phyloP scores from a whole-genome alignment of 2,113 vertebrate species.

The Morphnarchus princeps region DNA sequence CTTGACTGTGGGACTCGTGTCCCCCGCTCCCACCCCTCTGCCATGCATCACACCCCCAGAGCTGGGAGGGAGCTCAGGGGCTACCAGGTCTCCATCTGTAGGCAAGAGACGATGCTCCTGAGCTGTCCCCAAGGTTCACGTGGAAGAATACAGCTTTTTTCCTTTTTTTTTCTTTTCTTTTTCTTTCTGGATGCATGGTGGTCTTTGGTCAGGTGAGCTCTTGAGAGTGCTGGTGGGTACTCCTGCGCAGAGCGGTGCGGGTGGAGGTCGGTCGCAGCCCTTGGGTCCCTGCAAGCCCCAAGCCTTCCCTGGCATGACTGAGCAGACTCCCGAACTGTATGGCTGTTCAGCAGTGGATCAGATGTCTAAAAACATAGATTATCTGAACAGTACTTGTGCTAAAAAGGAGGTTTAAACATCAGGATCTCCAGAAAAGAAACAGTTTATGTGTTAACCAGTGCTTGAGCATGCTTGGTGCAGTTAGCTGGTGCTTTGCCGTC shows the following conservation, averaged over 20 bases:
- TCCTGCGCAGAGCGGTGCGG: neutral
- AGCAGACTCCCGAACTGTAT: neutral
- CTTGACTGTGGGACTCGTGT: neutral
- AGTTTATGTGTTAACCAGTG: neutral
- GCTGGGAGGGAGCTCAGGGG: neutral
- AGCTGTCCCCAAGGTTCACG: neutral
- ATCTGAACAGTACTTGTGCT: neutral
- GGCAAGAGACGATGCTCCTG: neutral
- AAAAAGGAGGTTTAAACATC: neutral
- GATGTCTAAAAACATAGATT: neutral
- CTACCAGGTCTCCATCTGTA: neutral
- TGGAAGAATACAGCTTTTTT: neutral
- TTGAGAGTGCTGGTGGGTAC: neutral
- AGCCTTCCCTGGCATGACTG: neutral
- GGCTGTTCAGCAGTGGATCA: rapidly evolving
- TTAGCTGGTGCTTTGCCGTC: neutral
- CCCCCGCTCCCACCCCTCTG: neutral
- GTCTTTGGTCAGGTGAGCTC: neutral
- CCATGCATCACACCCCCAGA: rapidly evolving
- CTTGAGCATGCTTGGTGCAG: neutral
- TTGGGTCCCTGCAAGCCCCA: neutral
- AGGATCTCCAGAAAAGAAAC: neutral
- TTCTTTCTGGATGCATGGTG: neutral
- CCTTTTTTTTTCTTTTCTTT: neutral
- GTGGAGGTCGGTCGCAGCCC: neutral